Evolutionary conservation across 2,797 vertebrate genomes (phyloP).

Genomic region (Sebastes kiyomatsui): DNA sequence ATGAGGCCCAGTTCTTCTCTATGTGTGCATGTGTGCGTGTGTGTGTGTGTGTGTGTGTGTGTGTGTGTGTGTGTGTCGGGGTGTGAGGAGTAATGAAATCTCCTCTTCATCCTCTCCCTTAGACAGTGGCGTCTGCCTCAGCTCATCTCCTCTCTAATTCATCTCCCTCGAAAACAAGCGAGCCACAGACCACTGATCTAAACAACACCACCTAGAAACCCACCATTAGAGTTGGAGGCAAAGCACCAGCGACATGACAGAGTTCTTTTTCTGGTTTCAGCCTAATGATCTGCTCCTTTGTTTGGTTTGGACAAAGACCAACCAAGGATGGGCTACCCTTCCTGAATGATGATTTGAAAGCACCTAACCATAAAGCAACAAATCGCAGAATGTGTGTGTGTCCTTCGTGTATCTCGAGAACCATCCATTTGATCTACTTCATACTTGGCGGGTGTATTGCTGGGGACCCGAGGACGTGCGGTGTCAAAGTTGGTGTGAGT

Average conservation of each 20-base stretch:
- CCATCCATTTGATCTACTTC: background rate
- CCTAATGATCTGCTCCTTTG: constrained; percentile 35
- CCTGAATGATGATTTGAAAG: background rate
- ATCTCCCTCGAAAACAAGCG: constrained; percentile 77
- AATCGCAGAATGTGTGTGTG: background rate
- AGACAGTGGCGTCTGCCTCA: constrained; percentile 74
- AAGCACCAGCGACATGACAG: constrained; percentile 54
- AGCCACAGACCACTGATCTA: constrained; percentile 48
- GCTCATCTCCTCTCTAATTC: constrained; percentile 68
- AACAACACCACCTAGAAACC: constrained; percentile 44
- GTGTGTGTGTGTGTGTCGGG: constrained; percentile 19
- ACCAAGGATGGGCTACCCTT: background rate
- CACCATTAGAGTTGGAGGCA: constrained; percentile 45
- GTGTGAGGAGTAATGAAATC: constrained; percentile 73
- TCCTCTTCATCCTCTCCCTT: constrained; percentile 73
- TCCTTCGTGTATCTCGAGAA: background rate
- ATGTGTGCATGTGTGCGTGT: constrained; percentile 28
- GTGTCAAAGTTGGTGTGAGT: background rate
- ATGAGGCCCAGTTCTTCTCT: constrained; percentile 64
- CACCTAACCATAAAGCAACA: background rate
- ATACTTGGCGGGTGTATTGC: background rate
- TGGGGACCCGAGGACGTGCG: background rate
- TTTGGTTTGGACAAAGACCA: constrained; percentile 16
- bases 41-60: constrained; percentile 22
- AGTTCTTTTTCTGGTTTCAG: constrained; percentile 36